phyloP scores from a whole-genome alignment of 2,888 invertebrate genomes.

The Rhamphomyia laevipes region DNA sequence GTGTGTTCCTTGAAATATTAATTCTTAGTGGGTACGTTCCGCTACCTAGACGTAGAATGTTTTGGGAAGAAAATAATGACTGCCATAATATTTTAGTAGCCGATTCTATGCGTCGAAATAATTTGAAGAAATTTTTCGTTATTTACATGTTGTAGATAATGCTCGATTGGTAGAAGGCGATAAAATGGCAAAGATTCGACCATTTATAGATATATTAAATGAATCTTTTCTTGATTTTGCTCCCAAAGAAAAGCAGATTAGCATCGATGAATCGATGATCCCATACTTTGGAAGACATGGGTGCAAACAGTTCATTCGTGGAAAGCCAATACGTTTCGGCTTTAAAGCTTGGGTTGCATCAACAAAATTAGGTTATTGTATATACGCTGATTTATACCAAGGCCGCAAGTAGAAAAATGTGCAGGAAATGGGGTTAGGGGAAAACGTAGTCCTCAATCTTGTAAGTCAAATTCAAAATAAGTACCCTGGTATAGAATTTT shows the following conservation, averaged over 20 bases:
- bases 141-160: slow-evolving; percentile 2
- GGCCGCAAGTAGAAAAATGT: background rate
- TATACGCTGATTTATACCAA: no score
- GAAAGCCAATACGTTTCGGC: no score
- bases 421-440: background rate
- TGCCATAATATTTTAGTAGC: no score
- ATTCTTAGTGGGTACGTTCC: no score
- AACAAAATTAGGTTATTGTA: no score
- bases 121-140: background rate
- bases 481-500: background rate
- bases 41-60: no score
- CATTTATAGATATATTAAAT: slow-evolving; percentile 1
- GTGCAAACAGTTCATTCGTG: background rate
- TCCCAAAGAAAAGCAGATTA: background rate
- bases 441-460: slow-evolving; percentile 1
- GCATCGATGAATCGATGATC: slow-evolving; percentile 1
- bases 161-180: background rate
- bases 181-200: slow-evolving; percentile 1
- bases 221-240: background rate
- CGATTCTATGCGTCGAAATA: no score
- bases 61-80: no score
- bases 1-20: no score
- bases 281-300: slow-evolving; percentile 4
- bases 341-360: no score
- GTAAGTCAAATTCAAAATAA: background rate